Conservation (phyloP, 2,797 vertebrate species). For the Helarctos malayanus region DNA sequence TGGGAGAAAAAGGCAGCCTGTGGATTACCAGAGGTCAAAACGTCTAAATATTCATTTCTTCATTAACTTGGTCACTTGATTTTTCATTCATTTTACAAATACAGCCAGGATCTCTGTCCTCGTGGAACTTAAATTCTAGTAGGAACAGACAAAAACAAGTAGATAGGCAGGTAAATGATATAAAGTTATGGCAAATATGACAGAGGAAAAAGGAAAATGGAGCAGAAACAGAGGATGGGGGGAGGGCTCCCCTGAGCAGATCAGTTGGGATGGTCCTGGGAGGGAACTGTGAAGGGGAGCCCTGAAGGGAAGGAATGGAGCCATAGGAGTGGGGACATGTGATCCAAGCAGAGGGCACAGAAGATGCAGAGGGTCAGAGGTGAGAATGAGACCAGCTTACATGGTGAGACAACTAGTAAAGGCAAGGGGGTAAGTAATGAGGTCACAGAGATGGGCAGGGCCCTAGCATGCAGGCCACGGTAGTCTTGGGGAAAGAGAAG, state of each 20-base stretch:
- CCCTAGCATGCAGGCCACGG: neutral
- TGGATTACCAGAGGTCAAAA: slow-evolving; percentile 41
- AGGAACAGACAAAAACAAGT: slow-evolving; percentile 42
- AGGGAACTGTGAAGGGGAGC: neutral
- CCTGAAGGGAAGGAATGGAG: neutral
- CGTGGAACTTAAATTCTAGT: neutral
- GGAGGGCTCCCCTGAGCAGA: neutral
- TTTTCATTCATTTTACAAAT: slow-evolving; percentile 52
- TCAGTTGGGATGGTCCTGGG: neutral
- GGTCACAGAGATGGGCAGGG: neutral
- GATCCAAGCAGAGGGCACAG: neutral
- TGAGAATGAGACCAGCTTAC: slow-evolving; percentile 9
- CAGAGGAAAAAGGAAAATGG: slow-evolving; percentile 7
- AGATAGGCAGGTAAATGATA: neutral
- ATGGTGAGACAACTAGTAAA: neutral
- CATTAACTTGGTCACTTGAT: slow-evolving; percentile 36
- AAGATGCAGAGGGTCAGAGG: neutral
- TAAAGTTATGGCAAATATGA: neutral
- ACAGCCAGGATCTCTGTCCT: neutral
- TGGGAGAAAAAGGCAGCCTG: neutral
- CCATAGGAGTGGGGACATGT: neutral
- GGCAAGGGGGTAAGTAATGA: neutral
- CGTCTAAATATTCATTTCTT: slow-evolving; percentile 18
- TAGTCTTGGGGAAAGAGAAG: slow-evolving; percentile 5
- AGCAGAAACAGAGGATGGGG: neutral